A percentile compares a stretch with the other conserved stretches of the same genome.
Evolutionary conservation across 2,888 invertebrate genomes (phyloP).

Genomic region (Sarcophaga subvicina): DNA sequence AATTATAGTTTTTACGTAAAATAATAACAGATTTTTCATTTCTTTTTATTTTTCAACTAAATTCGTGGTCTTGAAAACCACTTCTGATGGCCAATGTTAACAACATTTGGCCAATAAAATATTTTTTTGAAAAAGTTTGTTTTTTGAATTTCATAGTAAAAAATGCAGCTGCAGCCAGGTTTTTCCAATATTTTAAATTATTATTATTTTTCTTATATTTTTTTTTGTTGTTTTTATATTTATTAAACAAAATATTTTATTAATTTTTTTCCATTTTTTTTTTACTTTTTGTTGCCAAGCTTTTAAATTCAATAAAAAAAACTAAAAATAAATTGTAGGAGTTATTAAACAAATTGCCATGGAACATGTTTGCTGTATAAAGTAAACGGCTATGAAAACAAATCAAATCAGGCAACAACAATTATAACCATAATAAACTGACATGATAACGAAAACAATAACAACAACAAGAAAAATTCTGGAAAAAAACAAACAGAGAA

Average conservation of each 20-base stretch:
- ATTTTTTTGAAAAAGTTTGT: background rate
- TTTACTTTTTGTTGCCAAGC: conserved; percentile 3
- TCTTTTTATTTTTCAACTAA: conserved; percentile 8
- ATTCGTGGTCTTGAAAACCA: conserved; percentile 60
- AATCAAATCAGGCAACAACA: conserved; percentile 5
- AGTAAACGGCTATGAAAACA: background rate
- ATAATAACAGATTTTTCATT: background rate
- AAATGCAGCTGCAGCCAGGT: conserved; percentile 60
- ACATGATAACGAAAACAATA: conserved; percentile 45
- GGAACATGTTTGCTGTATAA: conserved; percentile 48
- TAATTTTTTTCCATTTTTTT: no score
- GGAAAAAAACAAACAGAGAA: background rate
- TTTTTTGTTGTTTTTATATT: conserved; percentile 31
- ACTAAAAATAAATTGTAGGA: conserved; percentile 62
- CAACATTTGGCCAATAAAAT: conserved; percentile 37
- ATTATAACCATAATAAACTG: conserved; percentile 32
- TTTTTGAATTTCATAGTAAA: conserved; percentile 32
- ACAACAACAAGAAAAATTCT: no score
- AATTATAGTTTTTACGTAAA: conserved; percentile 21
- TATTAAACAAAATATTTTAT: conserved; percentile 34
- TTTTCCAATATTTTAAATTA: conserved; percentile 13
- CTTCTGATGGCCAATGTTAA: conserved; percentile 65
- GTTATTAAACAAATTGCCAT: conserved; percentile 68
- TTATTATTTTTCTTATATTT: background rate
- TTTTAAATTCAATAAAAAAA: conserved; percentile 34